A percentile compares a stretch with the other conserved stretches of the same genome.
Evolutionary conservation across 64 coral and sea anemone genomes (phyloP).

Genomic region (Montipora sp.): DNA sequence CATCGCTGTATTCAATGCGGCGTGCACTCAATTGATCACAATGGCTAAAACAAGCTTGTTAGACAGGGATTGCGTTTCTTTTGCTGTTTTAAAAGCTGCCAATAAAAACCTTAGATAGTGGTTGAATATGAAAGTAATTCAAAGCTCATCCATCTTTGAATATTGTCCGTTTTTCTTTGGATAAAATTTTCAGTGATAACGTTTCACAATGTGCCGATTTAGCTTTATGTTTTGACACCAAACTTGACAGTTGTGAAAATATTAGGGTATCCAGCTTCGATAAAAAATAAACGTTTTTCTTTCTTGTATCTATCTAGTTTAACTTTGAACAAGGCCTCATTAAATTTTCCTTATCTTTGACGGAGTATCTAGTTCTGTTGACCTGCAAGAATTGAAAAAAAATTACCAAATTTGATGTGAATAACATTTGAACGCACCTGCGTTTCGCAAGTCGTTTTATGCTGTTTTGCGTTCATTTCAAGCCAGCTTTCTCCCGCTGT

Average conservation of each 20-base stretch:
- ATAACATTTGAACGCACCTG: conserved; percentile 36
- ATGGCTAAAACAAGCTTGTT: conserved; percentile 28
- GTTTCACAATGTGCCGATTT: conserved; percentile 6
- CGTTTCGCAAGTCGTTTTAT: neutral
- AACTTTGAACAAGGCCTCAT: conserved; percentile 83
- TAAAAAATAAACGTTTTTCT: conserved; percentile 64
- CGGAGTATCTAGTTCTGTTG: conserved; percentile 72
- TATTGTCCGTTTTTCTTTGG: conserved; percentile 1
- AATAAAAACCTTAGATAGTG: neutral
- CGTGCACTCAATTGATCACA: conserved; percentile 5
- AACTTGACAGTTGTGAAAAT: conserved; percentile 55
- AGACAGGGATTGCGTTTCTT: conserved; percentile 15
- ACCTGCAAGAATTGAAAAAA: conserved; percentile 64
- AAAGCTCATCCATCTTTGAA: neutral
- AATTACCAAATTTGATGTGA: conserved; percentile 55
- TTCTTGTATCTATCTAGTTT: conserved; percentile 86
- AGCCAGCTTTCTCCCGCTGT: conserved; percentile 36
- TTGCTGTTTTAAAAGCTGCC: neutral
- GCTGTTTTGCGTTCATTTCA: conserved; percentile 33
- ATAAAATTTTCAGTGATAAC: conserved; percentile 31
- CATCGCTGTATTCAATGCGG: conserved; percentile 22
- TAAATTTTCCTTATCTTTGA: conserved; percentile 81
- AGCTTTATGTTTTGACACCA: conserved; percentile 38
- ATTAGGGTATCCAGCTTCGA: conserved; percentile 61
- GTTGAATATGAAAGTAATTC: conserved; percentile 9